Conservation (phyloP, 2,113 vertebrate genomes). For the Todiramphus saurophagus region DNA sequence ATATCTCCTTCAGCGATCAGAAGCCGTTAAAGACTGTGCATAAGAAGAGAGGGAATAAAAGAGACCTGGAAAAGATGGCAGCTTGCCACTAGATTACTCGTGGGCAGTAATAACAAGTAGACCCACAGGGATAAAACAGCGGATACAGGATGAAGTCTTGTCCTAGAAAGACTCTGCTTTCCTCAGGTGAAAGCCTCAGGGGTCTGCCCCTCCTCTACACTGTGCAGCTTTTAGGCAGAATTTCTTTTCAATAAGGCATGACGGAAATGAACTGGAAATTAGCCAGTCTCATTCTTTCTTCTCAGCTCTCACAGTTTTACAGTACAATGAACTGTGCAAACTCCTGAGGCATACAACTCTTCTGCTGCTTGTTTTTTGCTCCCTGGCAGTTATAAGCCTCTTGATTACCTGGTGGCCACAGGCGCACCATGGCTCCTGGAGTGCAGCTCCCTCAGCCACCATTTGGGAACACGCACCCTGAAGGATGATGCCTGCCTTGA, state of each 20-base stretch:
- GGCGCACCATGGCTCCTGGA: fast-evolving
- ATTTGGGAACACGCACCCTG: not conserved
- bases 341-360: not conserved
- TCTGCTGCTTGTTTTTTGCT: not conserved
- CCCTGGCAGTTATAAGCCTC: not conserved
- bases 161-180: not conserved
- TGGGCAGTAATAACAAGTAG: slow-evolving; percentile 3
- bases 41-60: not conserved
- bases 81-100: not conserved
- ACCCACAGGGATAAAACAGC: not conserved
- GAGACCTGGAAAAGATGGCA: not conserved
- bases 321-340: not conserved
- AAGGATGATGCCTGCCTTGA: not conserved
- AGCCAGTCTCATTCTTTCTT: not conserved
- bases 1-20: not conserved
- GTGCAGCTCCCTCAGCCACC: not conserved
- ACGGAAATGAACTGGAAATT: not conserved
- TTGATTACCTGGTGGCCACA: not conserved
- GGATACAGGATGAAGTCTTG: not conserved
- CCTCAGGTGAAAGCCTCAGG: not conserved
- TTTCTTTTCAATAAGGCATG: not conserved
- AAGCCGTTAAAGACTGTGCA: not conserved
- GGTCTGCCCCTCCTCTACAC: not conserved
- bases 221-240: not conserved
- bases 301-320: not conserved